Evolutionary conservation across 2,113 vertebrate genomes (phyloP), one percentile per base, ranked within the genome.

Genomic region (Bubo scandiacus): DNA sequence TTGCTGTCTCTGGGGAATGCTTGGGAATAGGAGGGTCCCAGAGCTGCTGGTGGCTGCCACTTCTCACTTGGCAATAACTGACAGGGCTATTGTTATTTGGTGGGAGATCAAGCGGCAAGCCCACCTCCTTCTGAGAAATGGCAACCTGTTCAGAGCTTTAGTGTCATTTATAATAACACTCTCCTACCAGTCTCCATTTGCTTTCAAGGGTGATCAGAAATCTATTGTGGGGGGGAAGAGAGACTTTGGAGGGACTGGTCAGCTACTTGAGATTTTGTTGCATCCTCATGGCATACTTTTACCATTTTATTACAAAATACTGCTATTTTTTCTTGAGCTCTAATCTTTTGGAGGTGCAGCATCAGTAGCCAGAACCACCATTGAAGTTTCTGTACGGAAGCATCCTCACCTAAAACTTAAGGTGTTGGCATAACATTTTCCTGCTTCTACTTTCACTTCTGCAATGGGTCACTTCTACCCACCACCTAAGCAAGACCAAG

Each of bases 171-270:
- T 27, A 66, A 15, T 43, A 73, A 36, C 17, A 26, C 42, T 54
- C 30, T 61, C n/a, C 75, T 61, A 11, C 42, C 12, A 34, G 40
- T 42, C 25, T 72, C 38, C 32, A 8, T 57, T 95, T 70, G 22
- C 38, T 58, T 84, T 70, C 57, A 42, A 45, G 38, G 23, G 40
- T 47, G 42, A 59, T n/a, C 57, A 83, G 67, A 79, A 81, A 51
- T 2, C 3, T 11, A 51, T 45, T 26, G 7, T 9, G 2, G 9
- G 3, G 6, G 5, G 6, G 6, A 10, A 70, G 12, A 66, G 43
- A 67, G 29, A 54, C 18, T 70, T 77, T 20, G 47, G 51, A 81
- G 38, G 72, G 71, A 58, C 27, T 40, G 32, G 57, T 65, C 49
- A n/a, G 51, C 9, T 11, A 12, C 49, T 57, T 52, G 11, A 81